phyloP scores from a whole-genome alignment of 2,113 vertebrate species.

The Sebastes schlegelii region DNA sequence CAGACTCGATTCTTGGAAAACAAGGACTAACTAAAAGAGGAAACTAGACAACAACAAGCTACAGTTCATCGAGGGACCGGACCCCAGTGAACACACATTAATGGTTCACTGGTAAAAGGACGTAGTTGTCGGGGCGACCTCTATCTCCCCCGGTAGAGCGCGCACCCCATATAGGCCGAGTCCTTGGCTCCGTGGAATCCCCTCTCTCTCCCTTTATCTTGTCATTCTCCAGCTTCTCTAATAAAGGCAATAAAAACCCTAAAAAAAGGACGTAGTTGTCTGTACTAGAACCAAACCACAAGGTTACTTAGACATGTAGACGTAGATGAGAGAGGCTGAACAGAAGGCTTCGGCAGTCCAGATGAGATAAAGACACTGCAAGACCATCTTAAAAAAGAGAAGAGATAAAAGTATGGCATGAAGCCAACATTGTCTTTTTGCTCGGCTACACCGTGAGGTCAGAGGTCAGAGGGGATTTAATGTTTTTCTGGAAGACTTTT shows the following conservation, averaged over 20 bases:
- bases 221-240: too few species aligned
- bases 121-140: too few species aligned
- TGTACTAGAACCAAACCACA: neutral
- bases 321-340: neutral
- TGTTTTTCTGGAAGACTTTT: neutral
- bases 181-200: too few species aligned
- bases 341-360: neutral
- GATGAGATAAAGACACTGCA: neutral
- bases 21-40: neutral
- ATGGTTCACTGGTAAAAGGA: neutral
- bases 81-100: neutral
- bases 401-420: neutral
- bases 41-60: neutral
- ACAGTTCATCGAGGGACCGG: neutral
- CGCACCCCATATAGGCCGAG: too few species aligned
- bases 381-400: too few species aligned
- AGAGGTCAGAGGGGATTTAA: slow-evolving; percentile 11
- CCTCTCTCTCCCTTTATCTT: too few species aligned
- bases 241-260: too few species aligned
- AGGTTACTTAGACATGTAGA: neutral
- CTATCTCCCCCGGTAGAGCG: too few species aligned
- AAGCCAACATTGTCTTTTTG: neutral
- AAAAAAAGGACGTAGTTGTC: neutral
- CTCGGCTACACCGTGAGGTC: neutral
- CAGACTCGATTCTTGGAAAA: neutral